Conservation (phyloP, 2,888 invertebrate genomes). For the Apodemia duryi region DNA sequence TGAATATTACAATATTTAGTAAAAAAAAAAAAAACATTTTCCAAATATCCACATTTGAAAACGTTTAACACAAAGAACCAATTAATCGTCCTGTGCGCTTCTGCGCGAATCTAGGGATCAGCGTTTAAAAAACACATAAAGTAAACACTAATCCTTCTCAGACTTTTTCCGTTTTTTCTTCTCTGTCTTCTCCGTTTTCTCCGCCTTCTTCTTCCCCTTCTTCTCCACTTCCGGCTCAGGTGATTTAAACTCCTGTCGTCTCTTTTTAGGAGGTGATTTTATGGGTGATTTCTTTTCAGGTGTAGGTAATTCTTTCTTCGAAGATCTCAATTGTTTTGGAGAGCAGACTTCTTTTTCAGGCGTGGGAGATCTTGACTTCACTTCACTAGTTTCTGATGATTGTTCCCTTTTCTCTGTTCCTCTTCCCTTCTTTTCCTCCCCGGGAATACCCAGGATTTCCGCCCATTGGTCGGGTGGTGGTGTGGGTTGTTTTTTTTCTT, state of each 20-base stretch:
- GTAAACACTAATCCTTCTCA: conserved; percentile 71
- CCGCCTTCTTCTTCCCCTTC: conserved; percentile 40
- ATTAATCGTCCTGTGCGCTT: conserved; percentile 31
- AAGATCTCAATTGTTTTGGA: conserved; percentile 58
- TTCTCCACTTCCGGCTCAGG: conserved; percentile 48
- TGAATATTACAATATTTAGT: not conserved
- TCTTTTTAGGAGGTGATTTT: conserved; percentile 58
- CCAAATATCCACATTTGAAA: conserved; percentile 21
- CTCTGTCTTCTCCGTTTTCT: conserved; percentile 40
- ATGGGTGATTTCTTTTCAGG: conserved; percentile 48
- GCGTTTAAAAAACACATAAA: conserved; percentile 56
- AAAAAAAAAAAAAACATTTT: not conserved
- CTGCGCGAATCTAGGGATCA: conserved; percentile 35
- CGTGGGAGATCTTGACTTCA: conserved; percentile 35
- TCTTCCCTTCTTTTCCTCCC: conserved; percentile 38
- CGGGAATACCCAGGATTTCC: conserved; percentile 68
- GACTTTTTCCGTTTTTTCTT: conserved; percentile 57
- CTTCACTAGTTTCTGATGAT: conserved; percentile 32
- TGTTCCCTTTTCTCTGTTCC: conserved; percentile 34
- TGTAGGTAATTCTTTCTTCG: conserved; percentile 49
- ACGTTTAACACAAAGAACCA: not conserved
- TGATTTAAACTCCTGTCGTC: conserved; percentile 46
- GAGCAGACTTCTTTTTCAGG: conserved; percentile 48
- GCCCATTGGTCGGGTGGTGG: conserved; percentile 73
- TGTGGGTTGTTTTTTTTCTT: conserved; percentile 63